Percentiles rank a stretch among this genome's conserved stretches.
Conservation (phyloP, 2,113 vertebrate species). For the Myodes glareolus region DNA sequence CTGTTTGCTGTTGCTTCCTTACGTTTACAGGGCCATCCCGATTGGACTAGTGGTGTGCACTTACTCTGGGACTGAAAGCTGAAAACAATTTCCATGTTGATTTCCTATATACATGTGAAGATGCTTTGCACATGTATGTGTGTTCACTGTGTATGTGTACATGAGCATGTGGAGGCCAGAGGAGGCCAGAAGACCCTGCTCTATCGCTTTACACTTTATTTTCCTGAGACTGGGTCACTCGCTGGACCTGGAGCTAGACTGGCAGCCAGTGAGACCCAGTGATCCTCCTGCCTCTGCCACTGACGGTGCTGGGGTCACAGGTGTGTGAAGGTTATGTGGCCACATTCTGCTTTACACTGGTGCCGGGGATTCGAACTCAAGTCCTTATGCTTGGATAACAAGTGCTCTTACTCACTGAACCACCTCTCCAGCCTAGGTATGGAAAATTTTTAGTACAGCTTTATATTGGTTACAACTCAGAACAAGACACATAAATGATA, state of each 20-base stretch:
- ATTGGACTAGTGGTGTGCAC: not conserved
- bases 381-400: too few relatives aligned
- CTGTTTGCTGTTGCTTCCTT: not conserved
- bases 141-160: not conserved
- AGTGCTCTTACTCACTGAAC: too few relatives aligned
- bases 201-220: not conserved
- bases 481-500: too few relatives aligned
- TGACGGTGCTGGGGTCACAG: too few relatives aligned
- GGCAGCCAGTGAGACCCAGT: not conserved
- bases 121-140: not conserved
- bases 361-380: too few relatives aligned
- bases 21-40: not conserved
- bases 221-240: not conserved
- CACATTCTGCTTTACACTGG: too few relatives aligned
- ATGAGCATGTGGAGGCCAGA: not conserved
- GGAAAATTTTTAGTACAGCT: too few relatives aligned
- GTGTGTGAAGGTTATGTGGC: too few relatives aligned
- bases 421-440: too few relatives aligned
- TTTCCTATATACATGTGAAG: not conserved
- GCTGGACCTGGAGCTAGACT: not conserved
- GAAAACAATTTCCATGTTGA: slow-evolving; percentile 13
- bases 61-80: not conserved
- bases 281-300: too few relatives aligned
- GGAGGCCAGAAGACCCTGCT: not conserved
- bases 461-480: too few relatives aligned